Conservation (phyloP, 2,797 vertebrate genomes). For the Bovichtus variegatus region DNA sequence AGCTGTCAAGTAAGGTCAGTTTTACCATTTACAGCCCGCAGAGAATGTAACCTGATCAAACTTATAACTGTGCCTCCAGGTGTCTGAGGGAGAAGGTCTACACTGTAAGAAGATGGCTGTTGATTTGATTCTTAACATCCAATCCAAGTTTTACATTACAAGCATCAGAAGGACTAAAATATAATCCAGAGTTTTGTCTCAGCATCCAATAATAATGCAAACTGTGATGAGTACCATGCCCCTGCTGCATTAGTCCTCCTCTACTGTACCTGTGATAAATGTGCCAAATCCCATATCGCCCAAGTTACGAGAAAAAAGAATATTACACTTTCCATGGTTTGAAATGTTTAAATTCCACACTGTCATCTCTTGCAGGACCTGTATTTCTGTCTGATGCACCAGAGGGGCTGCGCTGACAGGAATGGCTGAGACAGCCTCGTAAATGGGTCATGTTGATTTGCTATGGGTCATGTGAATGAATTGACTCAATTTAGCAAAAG, state of each 20-base stretch:
- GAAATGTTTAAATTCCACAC: slow-evolving; percentile 81
- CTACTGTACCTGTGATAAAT: slow-evolving; percentile 59
- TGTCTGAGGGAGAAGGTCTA: slow-evolving; percentile 41
- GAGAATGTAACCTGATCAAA: slow-evolving; percentile 55
- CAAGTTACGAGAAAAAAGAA: slow-evolving; percentile 63
- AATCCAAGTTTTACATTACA: slow-evolving; percentile 43
- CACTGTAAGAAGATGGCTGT: slow-evolving; percentile 19
- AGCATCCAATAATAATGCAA: slow-evolving; percentile 36
- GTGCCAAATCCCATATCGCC: slow-evolving; percentile 58
- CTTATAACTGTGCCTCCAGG: slow-evolving; percentile 56
- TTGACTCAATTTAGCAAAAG: slow-evolving; percentile 64
- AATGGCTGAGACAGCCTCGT: slow-evolving; percentile 47
- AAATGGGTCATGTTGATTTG: slow-evolving; percentile 72
- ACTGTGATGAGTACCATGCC: slow-evolving; percentile 54
- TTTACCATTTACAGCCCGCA: slow-evolving; percentile 45
- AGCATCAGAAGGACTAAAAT: slow-evolving; percentile 20
- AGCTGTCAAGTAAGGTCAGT: slow-evolving; percentile 42
- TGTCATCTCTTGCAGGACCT: slow-evolving; percentile 64
- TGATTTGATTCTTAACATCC: slow-evolving; percentile 34
- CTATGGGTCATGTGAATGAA: slow-evolving; percentile 68
- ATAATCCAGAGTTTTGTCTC: slow-evolving; percentile 39
- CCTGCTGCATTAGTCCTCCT: slow-evolving; percentile 53
- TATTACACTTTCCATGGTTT: slow-evolving; percentile 64
- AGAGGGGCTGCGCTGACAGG: slow-evolving; percentile 60
- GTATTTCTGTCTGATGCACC: slow-evolving; percentile 65